Conservation (phyloP, 2,113 vertebrate genomes). For the Pygathrix nemaeus region DNA sequence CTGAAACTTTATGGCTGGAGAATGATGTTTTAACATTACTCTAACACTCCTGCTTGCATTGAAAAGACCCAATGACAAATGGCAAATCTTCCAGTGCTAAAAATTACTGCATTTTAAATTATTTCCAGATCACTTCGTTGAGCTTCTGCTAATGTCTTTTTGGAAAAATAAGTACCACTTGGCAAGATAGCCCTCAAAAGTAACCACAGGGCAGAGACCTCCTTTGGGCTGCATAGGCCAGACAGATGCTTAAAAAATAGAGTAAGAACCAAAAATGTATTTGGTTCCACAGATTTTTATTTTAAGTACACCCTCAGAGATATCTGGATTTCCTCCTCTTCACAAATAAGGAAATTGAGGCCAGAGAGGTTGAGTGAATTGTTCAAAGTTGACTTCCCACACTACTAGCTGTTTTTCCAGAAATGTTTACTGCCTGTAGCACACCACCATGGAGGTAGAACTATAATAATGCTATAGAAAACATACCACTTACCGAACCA, state of each 20-base stretch:
- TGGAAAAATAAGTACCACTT: background rate
- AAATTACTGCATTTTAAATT: slow-evolving; percentile 45
- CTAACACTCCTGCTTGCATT: background rate
- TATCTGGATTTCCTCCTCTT: background rate
- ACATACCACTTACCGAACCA: background rate
- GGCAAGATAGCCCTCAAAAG: background rate
- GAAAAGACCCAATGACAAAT: background rate
- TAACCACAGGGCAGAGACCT: background rate
- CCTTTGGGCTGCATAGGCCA: background rate
- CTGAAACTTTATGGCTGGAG: background rate
- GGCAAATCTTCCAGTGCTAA: background rate
- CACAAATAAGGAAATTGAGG: background rate
- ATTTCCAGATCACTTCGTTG: slow-evolving; percentile 1
- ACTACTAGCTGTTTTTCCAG: background rate
- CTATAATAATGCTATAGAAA: background rate
- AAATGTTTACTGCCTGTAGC: background rate
- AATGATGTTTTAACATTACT: background rate
- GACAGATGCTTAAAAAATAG: background rate
- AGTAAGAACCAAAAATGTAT: background rate
- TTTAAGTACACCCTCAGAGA: background rate
- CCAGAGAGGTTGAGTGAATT: background rate
- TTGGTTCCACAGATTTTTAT: background rate
- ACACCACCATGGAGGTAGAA: background rate
- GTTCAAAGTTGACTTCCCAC: background rate
- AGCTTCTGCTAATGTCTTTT: background rate